phyloP scores from a whole-genome alignment of 2,888 invertebrate genomes.

The Acanthacorydalis orientalis region DNA sequence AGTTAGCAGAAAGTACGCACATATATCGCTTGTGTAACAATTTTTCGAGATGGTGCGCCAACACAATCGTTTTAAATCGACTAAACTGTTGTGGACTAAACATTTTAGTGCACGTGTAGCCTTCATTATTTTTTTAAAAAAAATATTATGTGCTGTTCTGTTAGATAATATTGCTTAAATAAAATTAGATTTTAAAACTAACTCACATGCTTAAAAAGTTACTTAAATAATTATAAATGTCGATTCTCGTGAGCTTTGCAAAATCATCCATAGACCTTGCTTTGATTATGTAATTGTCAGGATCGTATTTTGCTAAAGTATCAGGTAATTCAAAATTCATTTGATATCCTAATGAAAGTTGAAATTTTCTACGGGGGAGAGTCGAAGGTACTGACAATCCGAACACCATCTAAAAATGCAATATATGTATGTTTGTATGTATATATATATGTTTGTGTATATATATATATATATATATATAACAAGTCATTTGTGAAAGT shows the following conservation, averaged over 20 bases:
- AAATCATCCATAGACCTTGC: neutral
- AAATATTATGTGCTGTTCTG: neutral
- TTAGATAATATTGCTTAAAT: too few relatives aligned
- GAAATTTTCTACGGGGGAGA: neutral
- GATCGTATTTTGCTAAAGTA: neutral
- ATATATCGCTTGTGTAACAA: too few relatives aligned
- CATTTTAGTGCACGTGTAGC: too few relatives aligned
- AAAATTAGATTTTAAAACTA: neutral
- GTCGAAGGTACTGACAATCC: slow-evolving; percentile 1
- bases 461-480: neutral
- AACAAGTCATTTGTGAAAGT: too few relatives aligned
- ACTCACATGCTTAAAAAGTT: slow-evolving; percentile 1
- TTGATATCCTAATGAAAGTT: neutral
- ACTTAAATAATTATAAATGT: neutral
- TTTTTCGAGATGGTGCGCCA: too few relatives aligned
- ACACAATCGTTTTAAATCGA: too few relatives aligned
- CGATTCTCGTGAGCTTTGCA: neutral
- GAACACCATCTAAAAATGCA: slow-evolving; percentile 1
- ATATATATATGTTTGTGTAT: neutral
- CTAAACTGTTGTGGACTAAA: too few relatives aligned
- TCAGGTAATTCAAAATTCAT: slow-evolving; percentile 2
- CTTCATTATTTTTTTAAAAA: neutral
- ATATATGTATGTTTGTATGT: neutral
- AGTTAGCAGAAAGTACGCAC: too few relatives aligned
- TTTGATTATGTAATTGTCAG: neutral